phyloP scores from a whole-genome alignment of 2,113 vertebrate genomes.

The Plecotus auritus region DNA sequence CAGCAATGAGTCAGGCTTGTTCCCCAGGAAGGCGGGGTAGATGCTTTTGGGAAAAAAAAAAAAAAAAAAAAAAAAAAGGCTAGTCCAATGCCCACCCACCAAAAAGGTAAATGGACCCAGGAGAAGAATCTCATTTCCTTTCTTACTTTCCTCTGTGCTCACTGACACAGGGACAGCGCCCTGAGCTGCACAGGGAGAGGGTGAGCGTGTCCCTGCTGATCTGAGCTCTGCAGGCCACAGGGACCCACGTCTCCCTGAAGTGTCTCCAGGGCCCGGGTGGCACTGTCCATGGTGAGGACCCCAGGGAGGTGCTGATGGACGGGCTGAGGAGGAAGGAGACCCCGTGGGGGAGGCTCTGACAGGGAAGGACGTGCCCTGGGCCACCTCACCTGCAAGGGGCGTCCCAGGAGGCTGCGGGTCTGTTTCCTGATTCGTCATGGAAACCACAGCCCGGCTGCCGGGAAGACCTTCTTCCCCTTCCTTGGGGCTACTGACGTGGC shows the following conservation, averaged over 20 bases:
- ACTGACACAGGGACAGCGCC: neutral
- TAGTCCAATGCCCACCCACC: too few species aligned
- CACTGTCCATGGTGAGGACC: neutral
- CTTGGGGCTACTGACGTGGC: neutral
- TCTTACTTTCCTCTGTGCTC: neutral
- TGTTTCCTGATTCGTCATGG: neutral
- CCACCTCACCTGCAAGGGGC: neutral
- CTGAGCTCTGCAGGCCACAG: neutral
- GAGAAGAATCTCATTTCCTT: neutral
- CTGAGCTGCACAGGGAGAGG: neutral
- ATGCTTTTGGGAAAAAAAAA: neutral
- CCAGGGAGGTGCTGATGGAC: fast-evolving
- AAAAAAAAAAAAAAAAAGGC: neutral
- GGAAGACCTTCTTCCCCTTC: neutral
- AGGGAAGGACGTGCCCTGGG: neutral
- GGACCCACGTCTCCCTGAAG: neutral
- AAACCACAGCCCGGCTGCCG: neutral
- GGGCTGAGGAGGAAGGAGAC: neutral
- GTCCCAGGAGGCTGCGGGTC: neutral
- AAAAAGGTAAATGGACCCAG: too few species aligned
- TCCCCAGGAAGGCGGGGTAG: neutral
- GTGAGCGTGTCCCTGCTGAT: neutral
- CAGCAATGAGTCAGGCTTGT: neutral
- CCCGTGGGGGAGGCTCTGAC: neutral
- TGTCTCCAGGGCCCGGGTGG: fast-evolving